phyloP scores from a whole-genome alignment of 2,888 invertebrate genomes.

The Stegana nigrithorax region DNA sequence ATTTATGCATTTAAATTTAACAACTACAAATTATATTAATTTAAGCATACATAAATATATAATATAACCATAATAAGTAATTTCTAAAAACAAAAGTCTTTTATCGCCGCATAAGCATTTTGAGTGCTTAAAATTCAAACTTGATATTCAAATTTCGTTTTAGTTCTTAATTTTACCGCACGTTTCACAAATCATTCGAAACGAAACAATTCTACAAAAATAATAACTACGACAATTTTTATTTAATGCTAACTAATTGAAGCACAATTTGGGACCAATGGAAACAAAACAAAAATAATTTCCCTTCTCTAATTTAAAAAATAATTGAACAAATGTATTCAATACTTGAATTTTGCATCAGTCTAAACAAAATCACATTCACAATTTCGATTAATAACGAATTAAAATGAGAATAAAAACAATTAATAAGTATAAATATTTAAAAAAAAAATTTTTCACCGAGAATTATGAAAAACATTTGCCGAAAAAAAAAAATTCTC shows the following conservation, averaged over 20 bases:
- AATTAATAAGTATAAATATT: conserved; percentile 36
- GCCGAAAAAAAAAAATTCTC: not conserved
- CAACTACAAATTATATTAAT: conserved; percentile 54
- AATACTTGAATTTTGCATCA: conserved; percentile 50
- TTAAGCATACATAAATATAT: conserved; percentile 48
- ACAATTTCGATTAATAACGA: conserved; percentile 61
- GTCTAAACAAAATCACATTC: conserved; percentile 61
- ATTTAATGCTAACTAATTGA: not conserved
- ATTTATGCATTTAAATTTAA: conserved; percentile 44
- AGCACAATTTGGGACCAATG: not conserved
- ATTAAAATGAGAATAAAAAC: conserved; percentile 48
- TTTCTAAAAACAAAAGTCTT: conserved; percentile 49
- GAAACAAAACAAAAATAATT: not conserved
- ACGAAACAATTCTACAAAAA: not conserved
- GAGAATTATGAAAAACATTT: not conserved
- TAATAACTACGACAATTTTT: conserved; percentile 23
- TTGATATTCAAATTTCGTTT: conserved; percentile 42
- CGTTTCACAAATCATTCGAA: not conserved
- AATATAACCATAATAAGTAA: conserved; percentile 44
- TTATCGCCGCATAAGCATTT: conserved; percentile 57
- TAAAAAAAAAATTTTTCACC: not conserved
- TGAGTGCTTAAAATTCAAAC: conserved; percentile 54
- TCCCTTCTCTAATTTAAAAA: conserved; percentile 2
- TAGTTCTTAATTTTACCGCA: not conserved
- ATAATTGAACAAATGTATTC: conserved; percentile 16